Percentiles rank a stretch among this genome's conserved stretches.
Conservation (phyloP, 2,888 invertebrate species). For the Lithophane leautieri region DNA sequence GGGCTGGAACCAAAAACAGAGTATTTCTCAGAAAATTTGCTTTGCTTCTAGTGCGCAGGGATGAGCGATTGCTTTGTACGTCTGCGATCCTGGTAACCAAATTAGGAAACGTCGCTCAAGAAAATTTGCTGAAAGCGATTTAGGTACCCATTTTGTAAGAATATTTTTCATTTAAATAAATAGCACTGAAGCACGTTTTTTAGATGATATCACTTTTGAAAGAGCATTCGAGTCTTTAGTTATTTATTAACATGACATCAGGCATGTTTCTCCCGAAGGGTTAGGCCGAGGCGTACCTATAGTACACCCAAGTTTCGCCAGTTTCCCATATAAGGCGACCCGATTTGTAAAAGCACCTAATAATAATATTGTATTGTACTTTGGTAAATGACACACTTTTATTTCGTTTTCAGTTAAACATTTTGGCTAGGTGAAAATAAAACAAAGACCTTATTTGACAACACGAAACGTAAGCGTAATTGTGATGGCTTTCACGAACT, state of each 20-base stretch:
- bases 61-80: constrained; percentile 37
- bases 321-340: too few species aligned
- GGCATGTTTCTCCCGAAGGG: too few species aligned
- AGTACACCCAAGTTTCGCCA: too few species aligned
- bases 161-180: constrained; percentile 19
- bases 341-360: background rate
- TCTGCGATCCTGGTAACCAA: constrained; percentile 26
- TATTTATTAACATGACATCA: background rate
- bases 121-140: constrained; percentile 18
- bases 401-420: background rate
- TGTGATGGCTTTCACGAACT: background rate
- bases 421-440: background rate
- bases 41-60: constrained; percentile 20
- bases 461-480: background rate
- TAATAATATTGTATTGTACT: too few species aligned
- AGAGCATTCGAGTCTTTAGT: background rate
- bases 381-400: background rate
- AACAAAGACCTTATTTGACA: background rate
- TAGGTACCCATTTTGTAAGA: constrained; percentile 5
- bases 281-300: too few species aligned
- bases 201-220: too few species aligned
- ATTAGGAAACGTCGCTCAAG: constrained; percentile 30
- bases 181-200: background rate
- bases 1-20: background rate
- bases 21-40: too few species aligned